Evolutionary conservation across 92 coral and sea anemone species (phyloP), one percentile per base, ranked within the genome.

Genomic region (Porites divaricata): DNA sequence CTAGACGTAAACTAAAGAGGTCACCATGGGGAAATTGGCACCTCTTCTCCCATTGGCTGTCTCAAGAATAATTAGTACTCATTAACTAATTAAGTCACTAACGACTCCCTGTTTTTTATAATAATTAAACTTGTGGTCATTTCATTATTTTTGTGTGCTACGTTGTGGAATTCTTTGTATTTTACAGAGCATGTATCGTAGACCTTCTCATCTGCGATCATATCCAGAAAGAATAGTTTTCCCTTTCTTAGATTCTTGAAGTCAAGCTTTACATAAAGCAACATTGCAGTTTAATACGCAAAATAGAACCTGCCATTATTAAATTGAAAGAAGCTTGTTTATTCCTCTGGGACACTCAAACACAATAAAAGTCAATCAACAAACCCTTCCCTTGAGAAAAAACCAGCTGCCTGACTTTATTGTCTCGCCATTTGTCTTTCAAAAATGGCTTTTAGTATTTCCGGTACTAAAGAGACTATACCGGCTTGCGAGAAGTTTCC

Each of bases 1-100:
- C 9, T 50, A 80, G 85, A 57, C 61, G 88, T 84, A 84, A 84
- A 84, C 88, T 75, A 76, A 84, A 75, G 52, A 23, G 66, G 88
- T 84, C 88, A 56, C 70, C 83, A 84, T 84, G 88, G 88, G 75
- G 67, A 84, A 76, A 26, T 49, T 26, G 26, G 45, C 58, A 84
- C 22, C 67, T 26, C n/a, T 0, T 14, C 58, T 28, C 41, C 57
- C 67, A 84, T 84, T 84, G 88, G 88, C 65, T 76, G 83, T 64
- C 67, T 1, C 14, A 62, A 72, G 25, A 72, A 82, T 82, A 49
- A 52, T 21, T 82, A 51, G 71, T 59, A 35, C 49, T 48, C 28
- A 50, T 81, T 45, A 82, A 72, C 51, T 82, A 45, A 72, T 72
- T 72, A 56, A 16, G 20, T 81, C 69, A 8, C 63, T 57, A 7